Evolutionary conservation across 2,888 invertebrate species (phyloP).

Genomic region (Galeopsomyia nigrocyanea): DNA sequence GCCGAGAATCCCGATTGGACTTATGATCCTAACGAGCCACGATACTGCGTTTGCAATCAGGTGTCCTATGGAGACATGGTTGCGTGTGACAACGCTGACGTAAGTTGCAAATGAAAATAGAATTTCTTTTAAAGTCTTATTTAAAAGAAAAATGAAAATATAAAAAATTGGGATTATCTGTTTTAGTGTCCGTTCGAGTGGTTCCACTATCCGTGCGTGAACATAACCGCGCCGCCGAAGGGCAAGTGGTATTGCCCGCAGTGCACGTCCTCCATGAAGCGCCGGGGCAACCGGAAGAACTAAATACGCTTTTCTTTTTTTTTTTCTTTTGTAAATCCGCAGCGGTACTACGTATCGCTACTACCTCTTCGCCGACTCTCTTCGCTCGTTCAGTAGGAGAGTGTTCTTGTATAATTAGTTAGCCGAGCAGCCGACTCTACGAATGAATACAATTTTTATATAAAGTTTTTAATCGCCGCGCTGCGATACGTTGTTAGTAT

Average conservation of each 20-base stretch:
- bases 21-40: slow-evolving; percentile 95
- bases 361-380: slow-evolving; percentile 62
- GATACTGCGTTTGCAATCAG: slow-evolving; percentile 97
- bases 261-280: slow-evolving; percentile 89
- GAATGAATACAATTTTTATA: slow-evolving; percentile 19
- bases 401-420: slow-evolving; percentile 10
- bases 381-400: neutral
- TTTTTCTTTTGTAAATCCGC: slow-evolving; percentile 5
- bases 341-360: slow-evolving; percentile 52
- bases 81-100: slow-evolving; percentile 97
- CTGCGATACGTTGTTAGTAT: no score
- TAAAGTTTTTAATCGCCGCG: neutral
- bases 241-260: slow-evolving; percentile 99
- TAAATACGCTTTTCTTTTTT: slow-evolving; percentile 68
- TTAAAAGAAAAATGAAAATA: neutral
- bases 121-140: neutral
- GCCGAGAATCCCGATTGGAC: slow-evolving; percentile 86
- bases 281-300: slow-evolving; percentile 86
- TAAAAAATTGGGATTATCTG: slow-evolving; percentile 11
- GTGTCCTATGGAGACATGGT: slow-evolving; percentile 99
- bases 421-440: slow-evolving; percentile 24
- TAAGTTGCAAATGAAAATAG: slow-evolving; percentile 70
- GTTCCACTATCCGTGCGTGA: slow-evolving; percentile 99
- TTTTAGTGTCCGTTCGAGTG: slow-evolving; percentile 96
- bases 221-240: slow-evolving; percentile 94